phyloP scores from a whole-genome alignment of 2,113 vertebrate species.

The Papio anubis region DNA sequence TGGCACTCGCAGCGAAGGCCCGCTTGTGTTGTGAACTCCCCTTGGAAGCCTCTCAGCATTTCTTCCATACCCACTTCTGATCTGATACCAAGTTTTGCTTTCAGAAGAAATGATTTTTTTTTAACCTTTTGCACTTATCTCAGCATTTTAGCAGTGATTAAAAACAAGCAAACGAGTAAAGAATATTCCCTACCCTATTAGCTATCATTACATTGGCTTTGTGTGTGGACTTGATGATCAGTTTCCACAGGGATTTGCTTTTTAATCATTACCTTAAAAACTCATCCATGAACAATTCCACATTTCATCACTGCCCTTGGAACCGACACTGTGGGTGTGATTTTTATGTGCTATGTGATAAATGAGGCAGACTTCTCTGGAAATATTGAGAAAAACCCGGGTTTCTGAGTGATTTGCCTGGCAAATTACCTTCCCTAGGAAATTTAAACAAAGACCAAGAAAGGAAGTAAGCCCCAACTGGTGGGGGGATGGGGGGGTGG shows the following conservation, averaged over 20 bases:
- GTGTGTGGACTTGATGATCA: background rate
- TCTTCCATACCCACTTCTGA: background rate
- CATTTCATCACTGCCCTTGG: conserved; percentile 11
- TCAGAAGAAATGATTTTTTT: background rate
- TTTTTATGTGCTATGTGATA: background rate
- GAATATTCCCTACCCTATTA: background rate
- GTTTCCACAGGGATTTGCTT: conserved; percentile 58
- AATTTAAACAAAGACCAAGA: conserved; percentile 42
- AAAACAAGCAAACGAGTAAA: conserved; percentile 31
- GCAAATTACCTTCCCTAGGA: conserved; percentile 55
- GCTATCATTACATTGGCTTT: background rate
- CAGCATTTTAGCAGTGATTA: conserved; percentile 37
- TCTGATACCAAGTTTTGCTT: background rate
- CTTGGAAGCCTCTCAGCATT: background rate
- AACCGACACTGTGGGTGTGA: conserved; percentile 5
- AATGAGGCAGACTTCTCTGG: conserved; percentile 36
- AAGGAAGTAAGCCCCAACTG: background rate
- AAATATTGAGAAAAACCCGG: conserved; percentile 53
- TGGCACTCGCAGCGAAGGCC: background rate
- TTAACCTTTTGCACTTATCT: background rate
- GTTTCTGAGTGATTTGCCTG: conserved; percentile 65
- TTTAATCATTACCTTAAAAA: conserved; percentile 51
- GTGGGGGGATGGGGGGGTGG: conserved; percentile 1
- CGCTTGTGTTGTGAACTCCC: too few relatives aligned
- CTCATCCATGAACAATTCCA: background rate